Evolutionary conservation across 2,797 vertebrate genomes (phyloP), one percentile per base, ranked within the genome.

Genomic region (Helostoma temminkii): DNA sequence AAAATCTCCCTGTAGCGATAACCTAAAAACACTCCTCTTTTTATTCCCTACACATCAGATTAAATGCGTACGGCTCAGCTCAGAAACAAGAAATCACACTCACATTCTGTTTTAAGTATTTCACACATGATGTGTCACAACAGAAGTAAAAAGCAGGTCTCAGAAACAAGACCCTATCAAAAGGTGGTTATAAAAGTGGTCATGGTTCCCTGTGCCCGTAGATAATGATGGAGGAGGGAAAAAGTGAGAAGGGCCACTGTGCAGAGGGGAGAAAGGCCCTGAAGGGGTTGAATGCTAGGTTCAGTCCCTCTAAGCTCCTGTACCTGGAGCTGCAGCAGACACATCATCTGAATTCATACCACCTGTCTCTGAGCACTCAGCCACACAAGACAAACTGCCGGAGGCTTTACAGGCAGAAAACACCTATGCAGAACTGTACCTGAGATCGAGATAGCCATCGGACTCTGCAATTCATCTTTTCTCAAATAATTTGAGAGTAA

Each of bases 341-440:
- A 46, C 56, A 43, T 45, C 55, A 43, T 47, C 66, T 30, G 32
- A 72, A 53, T 68, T 76, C 70, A 81, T 68, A 73, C 52, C 64
- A 59, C 24, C 59, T 67, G 75, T 83, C 83, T 81, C 73, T 0
- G 24, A 76, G 57, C 70, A 79, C 66, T 74, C 50, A 66, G 49
- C 74, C 66, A 53, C 67, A 66, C 46, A 60, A 82, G 71, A 76
- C 58, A 59, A 30, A 67, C 50, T 39, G 79, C 77, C 53, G 0
- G 42, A 4, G 72, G 76, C 66, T 66, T 73, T 66, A 71, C 64
- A 55, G 57, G 45, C 43, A 74, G 30, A 71, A 70, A 80, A 82
- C 69, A 76, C 57, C 24, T 9, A 4, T 32, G 55, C 50, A 58
- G 55, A 0, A 19, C 18, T 53, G 34, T 34, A 69, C 47, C 71